A percentile compares a stretch with the other conserved stretches of the same genome.
phyloP scores from a whole-genome alignment of 2,797 vertebrate genomes.

The Apogon hyalosoma region DNA sequence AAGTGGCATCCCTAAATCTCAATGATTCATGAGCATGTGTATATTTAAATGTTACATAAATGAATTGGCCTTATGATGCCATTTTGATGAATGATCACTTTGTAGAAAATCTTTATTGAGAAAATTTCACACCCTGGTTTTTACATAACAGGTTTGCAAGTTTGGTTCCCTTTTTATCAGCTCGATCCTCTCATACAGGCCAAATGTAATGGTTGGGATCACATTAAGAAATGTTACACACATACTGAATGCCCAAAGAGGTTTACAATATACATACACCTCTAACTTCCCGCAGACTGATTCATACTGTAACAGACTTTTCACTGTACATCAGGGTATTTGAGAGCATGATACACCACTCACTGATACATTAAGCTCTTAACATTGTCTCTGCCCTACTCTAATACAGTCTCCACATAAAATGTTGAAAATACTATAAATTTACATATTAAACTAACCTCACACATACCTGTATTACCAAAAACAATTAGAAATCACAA shows the following conservation, averaged over 20 bases:
- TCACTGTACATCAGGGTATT: too few relatives aligned
- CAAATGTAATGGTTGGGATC: slow-evolving; percentile 13
- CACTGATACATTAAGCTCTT: too few relatives aligned
- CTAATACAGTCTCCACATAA: neutral
- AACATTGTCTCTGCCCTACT: too few relatives aligned
- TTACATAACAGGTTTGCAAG: neutral
- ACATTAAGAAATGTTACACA: slow-evolving; percentile 11
- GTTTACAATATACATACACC: neutral
- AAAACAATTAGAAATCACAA: neutral
- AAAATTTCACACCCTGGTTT: slow-evolving; percentile 7
- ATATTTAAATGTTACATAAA: slow-evolving; percentile 3
- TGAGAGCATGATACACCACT: too few relatives aligned
- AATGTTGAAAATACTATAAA: neutral
- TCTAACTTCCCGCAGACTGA: too few relatives aligned
- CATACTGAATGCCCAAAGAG: neutral
- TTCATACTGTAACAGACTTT: too few relatives aligned
- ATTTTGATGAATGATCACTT: slow-evolving; percentile 3
- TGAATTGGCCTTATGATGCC: neutral
- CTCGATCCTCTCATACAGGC: neutral
- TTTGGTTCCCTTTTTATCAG: neutral
- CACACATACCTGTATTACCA: neutral
- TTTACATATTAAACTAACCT: neutral
- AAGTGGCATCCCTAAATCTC: neutral
- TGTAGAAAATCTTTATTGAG: slow-evolving; percentile 28
- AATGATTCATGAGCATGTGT: neutral